Percentiles rank a stretch among this genome's conserved stretches.
Evolutionary conservation across 1,140 invertebrate species (phyloP).

Genomic region (Laupala kohalensis): DNA sequence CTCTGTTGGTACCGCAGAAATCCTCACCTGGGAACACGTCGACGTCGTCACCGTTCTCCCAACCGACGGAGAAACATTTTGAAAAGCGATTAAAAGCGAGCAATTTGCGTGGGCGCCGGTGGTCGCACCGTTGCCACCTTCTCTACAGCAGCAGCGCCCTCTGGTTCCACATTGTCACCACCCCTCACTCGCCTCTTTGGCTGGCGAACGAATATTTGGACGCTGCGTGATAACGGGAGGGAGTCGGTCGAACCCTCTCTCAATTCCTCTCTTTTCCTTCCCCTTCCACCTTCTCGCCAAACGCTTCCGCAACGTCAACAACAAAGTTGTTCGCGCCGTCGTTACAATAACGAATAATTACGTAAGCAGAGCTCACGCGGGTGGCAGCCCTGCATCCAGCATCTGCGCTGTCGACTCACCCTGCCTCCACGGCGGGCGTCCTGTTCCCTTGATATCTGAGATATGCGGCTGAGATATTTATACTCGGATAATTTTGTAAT

Average conservation of each 20-base stretch:
- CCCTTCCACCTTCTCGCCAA: background rate
- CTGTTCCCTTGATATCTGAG: background rate
- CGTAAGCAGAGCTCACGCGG: background rate
- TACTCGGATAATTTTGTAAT: background rate
- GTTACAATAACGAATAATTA: background rate
- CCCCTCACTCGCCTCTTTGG: too few relatives aligned
- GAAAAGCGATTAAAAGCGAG: background rate
- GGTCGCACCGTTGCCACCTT: background rate
- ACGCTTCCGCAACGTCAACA: background rate
- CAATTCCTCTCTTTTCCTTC: too few relatives aligned
- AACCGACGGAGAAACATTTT: background rate
- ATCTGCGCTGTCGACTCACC: background rate
- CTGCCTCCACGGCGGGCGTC: background rate
- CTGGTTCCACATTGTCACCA: too few relatives aligned
- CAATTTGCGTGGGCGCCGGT: background rate
- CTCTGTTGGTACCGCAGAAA: background rate
- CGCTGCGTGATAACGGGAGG: too few relatives aligned
- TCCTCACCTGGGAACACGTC: background rate
- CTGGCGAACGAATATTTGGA: too few relatives aligned
- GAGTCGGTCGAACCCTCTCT: too few relatives aligned
- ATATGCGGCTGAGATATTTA: background rate
- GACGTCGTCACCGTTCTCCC: too few relatives aligned
- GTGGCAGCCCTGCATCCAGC: background rate
- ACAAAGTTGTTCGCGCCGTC: background rate
- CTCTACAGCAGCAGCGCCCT: too few relatives aligned